Evolutionary conservation across 1,140 invertebrate species (phyloP), one percentile per base, ranked within the genome.

Genomic region (Hetaerina americana): DNA sequence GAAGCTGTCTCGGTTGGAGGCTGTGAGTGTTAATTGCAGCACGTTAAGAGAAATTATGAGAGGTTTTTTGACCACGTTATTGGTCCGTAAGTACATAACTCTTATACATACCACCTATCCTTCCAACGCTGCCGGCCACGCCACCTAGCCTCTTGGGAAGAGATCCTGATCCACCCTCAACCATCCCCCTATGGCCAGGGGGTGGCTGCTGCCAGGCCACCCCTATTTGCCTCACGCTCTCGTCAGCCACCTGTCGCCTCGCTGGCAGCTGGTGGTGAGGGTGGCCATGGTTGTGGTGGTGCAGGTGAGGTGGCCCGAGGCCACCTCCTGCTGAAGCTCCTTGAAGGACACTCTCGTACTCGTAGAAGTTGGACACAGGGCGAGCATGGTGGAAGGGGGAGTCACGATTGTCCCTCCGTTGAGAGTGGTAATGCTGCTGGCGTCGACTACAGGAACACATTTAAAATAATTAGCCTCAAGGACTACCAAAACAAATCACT

Each of bases 321-420:
- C 15, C 2, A 57, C 40, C 40, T 18, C 40, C 10, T n/a, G n/a
- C n/a, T n/a, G n/a, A n/a, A 57, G 40, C 22, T 57, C 40, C 67
- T 25, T 28, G 67, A 68, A 28, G 89, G 22, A 90, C 86, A 74
- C 85, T 90, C 78, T 93, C 91, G 79, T 93, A 93, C 80, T 93
- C 91, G 78, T 91, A 92, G 80, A 89, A 92, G 80, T 91, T 92
- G 74, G 90, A 92, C 71, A 90, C 86, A 15, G 91, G 90, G 10
- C 91, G 82, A 24, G 40, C 40, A 57, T 57, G 40, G 10, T 85
- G 80, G 22, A 85, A 83, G 31, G 83, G 82, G 71, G 73, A 73
- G 5, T 87, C 85, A 27, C 87, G 85, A 71, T 86, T 83, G 68
- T 89, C 86, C 73, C 88, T 87, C 69, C 90, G 83, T 81, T 92